Evolutionary conservation across 2,113 vertebrate genomes (phyloP), one percentile per base, ranked within the genome.

Genomic region (Emydocephalus ijimae): DNA sequence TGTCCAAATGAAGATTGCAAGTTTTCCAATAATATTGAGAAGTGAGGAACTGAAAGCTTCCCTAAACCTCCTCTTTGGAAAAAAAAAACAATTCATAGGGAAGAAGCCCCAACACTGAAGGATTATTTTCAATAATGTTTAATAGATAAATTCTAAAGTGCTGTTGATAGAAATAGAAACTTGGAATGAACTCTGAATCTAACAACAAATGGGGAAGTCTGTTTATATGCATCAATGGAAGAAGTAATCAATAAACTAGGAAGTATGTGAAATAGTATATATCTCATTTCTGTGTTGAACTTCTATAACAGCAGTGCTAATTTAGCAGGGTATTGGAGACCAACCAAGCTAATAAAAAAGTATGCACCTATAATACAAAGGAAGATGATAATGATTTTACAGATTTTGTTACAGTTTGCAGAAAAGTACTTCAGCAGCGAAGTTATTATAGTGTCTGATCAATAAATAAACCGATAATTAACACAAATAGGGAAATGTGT

Each of bases 331-430:
- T 15, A 43, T 21, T 86, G 48, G 0, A 1, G 89, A 93, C 23
- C 56, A 26, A 0, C 3, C 0, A 5, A 91, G 92, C 92, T 96
- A 54, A 92, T 95, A 89, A 92, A 95, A 88, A 92, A 94, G 93
- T 3, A 11, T n/a, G 23, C 52, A 90, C 50, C 87, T 81, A 81
- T 11, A 74, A 74, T 34, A 88, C 81, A 59, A 54, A 5, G 39
- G 56, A 0, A 8, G n/a, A 54, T 0, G 34, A 92, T 92, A 43
- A 91, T 6, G 15, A 5, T 0, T 45, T 45, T 87, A 20, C 56
- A 90, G 10, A 6, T 21, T 69, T 1, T 50, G 55, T 86, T 89
- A 61, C 21, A 10, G 55, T 0, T 21, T 43, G 0, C 61, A 24
- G 34, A 89, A 54, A 85, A 39, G 39, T 50, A 87, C 18, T 18